Base-by-base conservation (phyloP, 2,113 vertebrate genomes). In the Daboia siamensis region DNA sequence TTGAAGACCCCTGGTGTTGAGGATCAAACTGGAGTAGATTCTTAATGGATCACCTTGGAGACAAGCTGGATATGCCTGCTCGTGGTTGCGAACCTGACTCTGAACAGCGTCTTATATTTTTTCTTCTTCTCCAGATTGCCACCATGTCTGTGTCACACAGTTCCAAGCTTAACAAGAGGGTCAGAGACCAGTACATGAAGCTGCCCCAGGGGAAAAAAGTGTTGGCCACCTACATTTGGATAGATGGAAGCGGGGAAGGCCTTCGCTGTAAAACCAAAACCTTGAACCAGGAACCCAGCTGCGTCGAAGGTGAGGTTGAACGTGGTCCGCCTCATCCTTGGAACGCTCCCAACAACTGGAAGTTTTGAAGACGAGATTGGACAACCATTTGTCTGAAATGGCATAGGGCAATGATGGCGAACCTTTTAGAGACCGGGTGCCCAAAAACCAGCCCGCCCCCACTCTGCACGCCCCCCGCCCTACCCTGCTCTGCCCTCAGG, bases 201-300 rank as follows among this genome's bases (percentile, higher is more conserved):
- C 95, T 97, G 96, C 88, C 98, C 90, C 98, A 98, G 93, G 97
- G 97, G 0, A 93, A 89, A 0, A 91, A 86, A 90, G 98, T 97
- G 20, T 97, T 97, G 97, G 97, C 98, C 90, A 98, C 98, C 20
- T 98, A 98, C 51, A 96, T 98, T 26, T 98, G 98, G 98, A 97
- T 98, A 10, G 98, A 98, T 0, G 98, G 98, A 86, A 98, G 95
- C 0, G 98, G 98, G 0, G 97, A 97, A 88, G 97, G 96, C 0
- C 97, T 98, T 21, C 98, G 98, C 52, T 97, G 97, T 93, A 98
- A 97, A 95, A 97, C 97, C 94, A 97, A 97, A 94, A 98, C 98
- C 46, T 96, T 98, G 57, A 94, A 97, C 0, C 57, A n/a, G 8
- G 98, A 98, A 92, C 98, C 98, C 7, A 96, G 96, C 39, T 93